Percentiles rank a stretch among this genome's conserved stretches.
Conservation (phyloP, 1,140 invertebrate species). For the Drosophila kurseongensis region DNA sequence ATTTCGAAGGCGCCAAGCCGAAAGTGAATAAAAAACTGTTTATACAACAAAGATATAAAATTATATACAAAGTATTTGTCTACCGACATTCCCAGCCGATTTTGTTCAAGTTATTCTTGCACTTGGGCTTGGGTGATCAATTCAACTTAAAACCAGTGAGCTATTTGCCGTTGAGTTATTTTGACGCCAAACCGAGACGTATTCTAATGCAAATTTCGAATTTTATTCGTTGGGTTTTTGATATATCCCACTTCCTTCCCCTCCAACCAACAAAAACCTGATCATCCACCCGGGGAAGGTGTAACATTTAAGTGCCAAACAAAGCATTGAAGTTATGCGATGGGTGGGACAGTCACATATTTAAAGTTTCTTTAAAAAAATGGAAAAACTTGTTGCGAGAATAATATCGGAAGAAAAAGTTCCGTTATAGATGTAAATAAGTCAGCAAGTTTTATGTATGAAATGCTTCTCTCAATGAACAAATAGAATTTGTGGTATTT, state of each 20-base stretch:
- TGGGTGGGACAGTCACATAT: conserved; percentile 25
- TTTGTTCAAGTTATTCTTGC: conserved; percentile 34
- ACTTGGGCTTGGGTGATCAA: conserved; percentile 35
- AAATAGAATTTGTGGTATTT: too few species aligned
- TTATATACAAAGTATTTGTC: conserved; percentile 38
- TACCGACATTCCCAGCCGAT: conserved; percentile 32
- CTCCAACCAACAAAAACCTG: conserved; percentile 9
- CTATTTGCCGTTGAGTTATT: conserved; percentile 48
- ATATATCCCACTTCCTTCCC: conserved; percentile 27
- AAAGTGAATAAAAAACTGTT: conserved; percentile 48
- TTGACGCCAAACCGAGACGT: conserved; percentile 50
- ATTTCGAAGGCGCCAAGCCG: conserved; percentile 54
- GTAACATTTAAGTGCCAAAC: conserved; percentile 40
- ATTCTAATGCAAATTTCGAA: conserved; percentile 62
- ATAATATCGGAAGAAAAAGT: conserved; percentile 9
- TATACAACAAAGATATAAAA: conserved; percentile 56
- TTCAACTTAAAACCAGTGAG: conserved; percentile 48
- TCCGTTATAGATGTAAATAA: conserved; percentile 4
- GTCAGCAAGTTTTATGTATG: not conserved
- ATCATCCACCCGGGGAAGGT: conserved; percentile 30
- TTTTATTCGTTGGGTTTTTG: conserved; percentile 47
- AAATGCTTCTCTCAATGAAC: not conserved
- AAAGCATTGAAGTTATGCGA: conserved; percentile 10
- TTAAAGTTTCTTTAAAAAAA: conserved; percentile 18
- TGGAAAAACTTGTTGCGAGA: conserved; percentile 13